Conservation (phyloP, 2,888 invertebrate species). For the Phasia obesa region DNA sequence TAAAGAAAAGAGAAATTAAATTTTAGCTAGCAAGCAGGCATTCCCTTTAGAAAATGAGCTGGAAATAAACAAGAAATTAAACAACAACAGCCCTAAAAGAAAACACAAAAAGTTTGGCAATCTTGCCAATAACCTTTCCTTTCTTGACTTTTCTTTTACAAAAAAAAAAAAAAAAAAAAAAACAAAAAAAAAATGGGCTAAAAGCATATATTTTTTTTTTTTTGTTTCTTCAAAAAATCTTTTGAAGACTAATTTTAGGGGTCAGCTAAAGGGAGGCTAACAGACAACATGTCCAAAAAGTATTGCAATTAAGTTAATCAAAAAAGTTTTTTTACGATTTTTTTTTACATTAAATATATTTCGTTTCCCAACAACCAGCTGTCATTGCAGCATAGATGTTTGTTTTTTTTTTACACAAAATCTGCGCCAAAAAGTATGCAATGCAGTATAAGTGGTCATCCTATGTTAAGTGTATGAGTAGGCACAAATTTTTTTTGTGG, state of each 20-base stretch:
- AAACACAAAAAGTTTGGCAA: conserved; percentile 46
- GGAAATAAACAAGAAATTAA: conserved; percentile 49
- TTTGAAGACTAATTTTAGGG: conserved; percentile 40
- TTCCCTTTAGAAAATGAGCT: conserved; percentile 35
- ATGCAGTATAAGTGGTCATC: conserved; percentile 66
- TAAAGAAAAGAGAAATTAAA: neutral
- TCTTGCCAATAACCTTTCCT: conserved; percentile 41
- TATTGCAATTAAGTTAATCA: conserved; percentile 75
- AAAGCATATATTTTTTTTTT: too few species aligned
- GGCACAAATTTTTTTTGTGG: too few species aligned
- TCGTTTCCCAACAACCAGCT: conserved; percentile 64
- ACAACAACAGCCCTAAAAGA: conserved; percentile 44
- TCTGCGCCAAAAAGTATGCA: conserved; percentile 67
- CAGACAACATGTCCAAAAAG: conserved; percentile 5
- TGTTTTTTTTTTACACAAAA: conserved; percentile 7
- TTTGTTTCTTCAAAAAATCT: neutral
- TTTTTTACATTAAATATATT: conserved; percentile 17
- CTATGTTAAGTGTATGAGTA: neutral
- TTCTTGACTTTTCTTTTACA: conserved; percentile 19
- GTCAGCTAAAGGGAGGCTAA: conserved; percentile 13
- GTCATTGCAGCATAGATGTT: conserved; percentile 65
- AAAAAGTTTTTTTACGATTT: conserved; percentile 74
- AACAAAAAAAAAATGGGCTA: too few species aligned
- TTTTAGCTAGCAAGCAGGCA: neutral
- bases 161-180: conserved; percentile 6